Base-by-base conservation (phyloP, 2,888 invertebrate species). In the Anorthoa munda region DNA sequence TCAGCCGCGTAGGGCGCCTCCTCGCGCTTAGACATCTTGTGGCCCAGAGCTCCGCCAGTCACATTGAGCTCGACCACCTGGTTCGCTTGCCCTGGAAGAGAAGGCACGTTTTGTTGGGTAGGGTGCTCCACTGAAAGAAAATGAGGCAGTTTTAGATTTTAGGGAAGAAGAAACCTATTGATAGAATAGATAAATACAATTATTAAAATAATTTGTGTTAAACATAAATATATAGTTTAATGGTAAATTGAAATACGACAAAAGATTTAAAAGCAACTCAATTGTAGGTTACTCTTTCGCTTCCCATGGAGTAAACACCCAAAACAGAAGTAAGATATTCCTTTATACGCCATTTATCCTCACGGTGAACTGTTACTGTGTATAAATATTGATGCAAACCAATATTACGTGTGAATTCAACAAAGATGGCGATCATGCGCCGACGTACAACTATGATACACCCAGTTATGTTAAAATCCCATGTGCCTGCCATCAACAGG, bases 1-100 rank as follows among this genome's bases (percentile, higher is more conserved):
- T 98, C 98, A 15, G 98, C 98, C 77, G 98, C 98, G 92, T 98
- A 98, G 39, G 98, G 98, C 26, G 98, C 97, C 90, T 98, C 98
- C 91, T 98, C 98, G 87, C 98, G 97, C 93, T 98, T 98, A 75
- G 97, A 97, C 97, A 98, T 98, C 93, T 98, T 98, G 94, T 98
- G 97, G 74, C 98, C 98, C 90, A 98, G 96, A 87, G 97, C 98
- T 87, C 98, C 98, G 89, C 98, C 98, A 84, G 98, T 97, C 88
- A 97, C 97, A 90, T 97, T 97, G 74, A 97, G 93, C 85, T 97
- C 97, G 18, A 94, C 95, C 3, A 90, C 95, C 73, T 95, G 93
- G 95, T 97, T 97, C 55, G 97, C 95, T 95, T 97, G 97, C 82
- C 97, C 97, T 96, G 92, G 74, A 78, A 77, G 69, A 71, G 64